Percentiles rank a stretch among this genome's conserved stretches.
These are phyloP conservation scores for Temnopleurus reevesii DNA, from an alignment of 53 echinoderm and acorn worm species.

Conservation along the genomic window DNA sequence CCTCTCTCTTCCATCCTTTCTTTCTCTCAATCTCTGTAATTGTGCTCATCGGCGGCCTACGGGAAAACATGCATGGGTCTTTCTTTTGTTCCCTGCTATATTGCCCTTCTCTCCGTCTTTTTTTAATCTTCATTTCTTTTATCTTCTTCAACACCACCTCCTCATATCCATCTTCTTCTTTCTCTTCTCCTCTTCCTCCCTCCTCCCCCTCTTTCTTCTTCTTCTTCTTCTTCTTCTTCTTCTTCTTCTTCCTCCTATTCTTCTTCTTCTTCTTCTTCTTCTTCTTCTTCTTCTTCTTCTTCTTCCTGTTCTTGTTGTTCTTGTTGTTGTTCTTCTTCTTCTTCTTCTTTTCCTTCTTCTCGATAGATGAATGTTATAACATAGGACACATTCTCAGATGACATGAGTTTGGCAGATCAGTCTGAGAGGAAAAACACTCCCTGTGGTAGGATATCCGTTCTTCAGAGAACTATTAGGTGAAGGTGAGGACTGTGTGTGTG, in stretches of 20 bases:
- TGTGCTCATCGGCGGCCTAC: too few relatives aligned
- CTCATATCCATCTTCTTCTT: not conserved
- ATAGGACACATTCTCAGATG: not conserved
- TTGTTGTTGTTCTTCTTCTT: not conserved
- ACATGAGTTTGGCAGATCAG: not conserved
- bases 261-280: not conserved
- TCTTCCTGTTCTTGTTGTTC: not conserved
- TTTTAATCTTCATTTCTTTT: not conserved
- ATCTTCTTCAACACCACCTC: not conserved
- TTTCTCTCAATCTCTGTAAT: too few relatives aligned
- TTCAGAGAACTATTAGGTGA: not conserved
- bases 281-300: not conserved
- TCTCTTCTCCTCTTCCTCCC: constrained; percentile 1
- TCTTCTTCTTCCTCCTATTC: not conserved
- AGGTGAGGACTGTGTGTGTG: not conserved
- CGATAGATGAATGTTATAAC: not conserved
- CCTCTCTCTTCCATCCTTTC: too few relatives aligned
- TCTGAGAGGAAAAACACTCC: constrained; percentile 2
- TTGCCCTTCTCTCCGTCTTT: not conserved
- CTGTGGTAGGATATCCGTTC: not conserved
- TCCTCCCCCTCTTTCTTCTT: not conserved
- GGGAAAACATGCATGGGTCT: too few relatives aligned
- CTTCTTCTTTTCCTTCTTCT: not conserved
- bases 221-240: not conserved
- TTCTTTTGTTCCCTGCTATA: too few relatives aligned